Conservation (phyloP, 2,888 invertebrate species). For the Sialis fuliginosa region DNA sequence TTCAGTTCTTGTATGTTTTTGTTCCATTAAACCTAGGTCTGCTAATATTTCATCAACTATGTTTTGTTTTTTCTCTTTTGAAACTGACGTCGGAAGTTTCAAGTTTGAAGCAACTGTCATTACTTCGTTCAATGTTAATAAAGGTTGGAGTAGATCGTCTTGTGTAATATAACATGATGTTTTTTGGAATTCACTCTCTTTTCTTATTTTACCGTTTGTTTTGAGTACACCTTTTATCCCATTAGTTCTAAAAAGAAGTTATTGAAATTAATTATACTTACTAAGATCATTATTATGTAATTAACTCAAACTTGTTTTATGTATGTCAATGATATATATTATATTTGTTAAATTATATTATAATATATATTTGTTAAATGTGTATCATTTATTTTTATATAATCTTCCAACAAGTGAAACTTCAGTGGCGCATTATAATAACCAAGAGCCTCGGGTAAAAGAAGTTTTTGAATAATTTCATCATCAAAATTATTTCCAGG, state of each 20-base stretch:
- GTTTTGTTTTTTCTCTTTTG: slow-evolving; percentile 13
- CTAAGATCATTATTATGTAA: too few species aligned
- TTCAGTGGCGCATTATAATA: too few species aligned
- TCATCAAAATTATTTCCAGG: too few species aligned
- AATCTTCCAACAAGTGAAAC: too few species aligned
- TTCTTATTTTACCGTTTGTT: slow-evolving; percentile 44
- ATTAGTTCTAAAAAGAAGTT: slow-evolving; percentile 30
- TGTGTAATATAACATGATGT: slow-evolving; percentile 72
- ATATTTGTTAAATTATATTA: too few species aligned
- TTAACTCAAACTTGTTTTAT: too few species aligned
- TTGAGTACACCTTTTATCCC: slow-evolving; percentile 49
- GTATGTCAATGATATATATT: too few species aligned
- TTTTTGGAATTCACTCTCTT: slow-evolving; percentile 45
- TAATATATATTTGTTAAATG: too few species aligned
- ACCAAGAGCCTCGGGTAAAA: too few species aligned
- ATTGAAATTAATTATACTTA: slow-evolving; percentile 9
- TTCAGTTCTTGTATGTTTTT: slow-evolving; percentile 42
- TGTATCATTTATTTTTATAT: too few species aligned
- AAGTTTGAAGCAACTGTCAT: slow-evolving; percentile 63
- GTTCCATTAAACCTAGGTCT: slow-evolving; percentile 39
- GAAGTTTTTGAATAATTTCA: too few species aligned
- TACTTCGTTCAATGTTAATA: slow-evolving; percentile 54
- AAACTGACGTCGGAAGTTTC: slow-evolving; percentile 38
- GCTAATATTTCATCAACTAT: slow-evolving; percentile 6
- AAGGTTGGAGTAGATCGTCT: slow-evolving; percentile 52